phyloP scores from a whole-genome alignment of 2,113 vertebrate genomes.

The Holacanthus passer region DNA sequence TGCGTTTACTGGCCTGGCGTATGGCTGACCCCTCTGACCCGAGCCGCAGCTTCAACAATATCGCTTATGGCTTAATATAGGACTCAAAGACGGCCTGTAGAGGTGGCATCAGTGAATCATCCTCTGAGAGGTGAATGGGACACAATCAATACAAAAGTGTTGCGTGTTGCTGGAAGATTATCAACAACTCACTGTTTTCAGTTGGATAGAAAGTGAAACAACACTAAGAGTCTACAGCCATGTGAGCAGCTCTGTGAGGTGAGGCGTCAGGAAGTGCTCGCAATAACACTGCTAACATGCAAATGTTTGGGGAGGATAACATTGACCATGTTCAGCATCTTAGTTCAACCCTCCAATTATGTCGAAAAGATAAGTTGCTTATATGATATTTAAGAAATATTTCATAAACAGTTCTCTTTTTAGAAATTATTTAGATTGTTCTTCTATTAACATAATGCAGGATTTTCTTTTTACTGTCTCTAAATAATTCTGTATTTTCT shows the following conservation, averaged over 20 bases:
- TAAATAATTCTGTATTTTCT: no score
- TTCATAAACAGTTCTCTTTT: no score
- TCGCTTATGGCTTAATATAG: constrained; percentile 55
- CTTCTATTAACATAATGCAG: no score
- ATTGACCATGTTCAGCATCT: not conserved
- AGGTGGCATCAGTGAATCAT: constrained; percentile 38
- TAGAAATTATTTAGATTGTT: no score
- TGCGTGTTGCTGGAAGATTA: constrained; percentile 22
- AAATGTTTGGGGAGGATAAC: not conserved
- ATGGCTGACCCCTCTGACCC: constrained; percentile 69
- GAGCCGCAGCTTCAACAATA: constrained; percentile 54
- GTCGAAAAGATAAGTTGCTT: no score
- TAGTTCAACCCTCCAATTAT: no score
- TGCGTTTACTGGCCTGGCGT: constrained; percentile 55
- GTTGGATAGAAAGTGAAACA: not conserved
- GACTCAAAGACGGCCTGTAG: constrained; percentile 41
- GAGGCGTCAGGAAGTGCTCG: not conserved
- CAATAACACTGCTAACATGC: not conserved
- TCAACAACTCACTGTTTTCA: not conserved
- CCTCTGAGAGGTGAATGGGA: constrained; percentile 10
- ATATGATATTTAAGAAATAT: no score
- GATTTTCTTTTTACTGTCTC: no score
- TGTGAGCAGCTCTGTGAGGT: no score
- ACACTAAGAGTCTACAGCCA: not conserved
- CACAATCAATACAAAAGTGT: constrained; percentile 29